phyloP scores from a whole-genome alignment of 23 tunicate species.

The Aplidium turbinatum region DNA sequence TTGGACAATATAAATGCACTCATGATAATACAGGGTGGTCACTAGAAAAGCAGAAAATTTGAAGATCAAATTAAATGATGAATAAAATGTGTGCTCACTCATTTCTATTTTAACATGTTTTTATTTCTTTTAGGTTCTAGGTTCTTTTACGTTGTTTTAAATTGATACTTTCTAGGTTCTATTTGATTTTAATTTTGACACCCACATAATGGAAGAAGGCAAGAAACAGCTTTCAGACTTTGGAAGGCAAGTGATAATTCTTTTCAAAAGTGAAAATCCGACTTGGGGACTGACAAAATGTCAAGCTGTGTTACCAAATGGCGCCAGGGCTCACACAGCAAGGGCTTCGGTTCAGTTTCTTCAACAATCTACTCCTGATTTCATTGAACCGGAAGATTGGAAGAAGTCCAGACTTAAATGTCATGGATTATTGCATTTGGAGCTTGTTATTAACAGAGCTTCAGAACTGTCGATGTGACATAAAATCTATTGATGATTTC shows the following conservation, averaged over 20 bases:
- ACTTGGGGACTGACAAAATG: conserved; percentile 37
- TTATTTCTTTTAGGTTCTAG: too few species aligned
- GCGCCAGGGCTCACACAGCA: conserved; percentile 33
- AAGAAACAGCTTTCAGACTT: conserved; percentile 38
- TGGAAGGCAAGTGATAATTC: conserved; percentile 30
- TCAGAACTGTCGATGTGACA: conserved; percentile 38
- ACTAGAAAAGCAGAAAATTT: too few species aligned
- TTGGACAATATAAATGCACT: too few species aligned
- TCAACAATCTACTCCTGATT: conserved; percentile 39
- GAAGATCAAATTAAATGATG: too few species aligned
- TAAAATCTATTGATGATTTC: conserved; percentile 28
- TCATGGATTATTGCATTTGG: conserved; percentile 37
- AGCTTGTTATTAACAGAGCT: conserved; percentile 32
- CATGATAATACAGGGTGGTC: too few species aligned
- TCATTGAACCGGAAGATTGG: conserved; percentile 41
- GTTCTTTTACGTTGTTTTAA: conserved; percentile 34
- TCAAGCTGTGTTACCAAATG: conserved; percentile 35
- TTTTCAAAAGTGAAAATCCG: conserved; percentile 32
- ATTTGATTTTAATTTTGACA: conserved; percentile 29
- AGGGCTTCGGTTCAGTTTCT: conserved; percentile 40
- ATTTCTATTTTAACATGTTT: too few species aligned
- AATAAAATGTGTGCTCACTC: too few species aligned
- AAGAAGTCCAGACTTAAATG: conserved; percentile 39
- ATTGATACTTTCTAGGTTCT: conserved; percentile 29
- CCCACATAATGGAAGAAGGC: conserved; percentile 33